Evolutionary conservation across 2,797 vertebrate genomes (phyloP), one percentile per base, ranked within the genome.

Genomic region (Clarias platycephalus): DNA sequence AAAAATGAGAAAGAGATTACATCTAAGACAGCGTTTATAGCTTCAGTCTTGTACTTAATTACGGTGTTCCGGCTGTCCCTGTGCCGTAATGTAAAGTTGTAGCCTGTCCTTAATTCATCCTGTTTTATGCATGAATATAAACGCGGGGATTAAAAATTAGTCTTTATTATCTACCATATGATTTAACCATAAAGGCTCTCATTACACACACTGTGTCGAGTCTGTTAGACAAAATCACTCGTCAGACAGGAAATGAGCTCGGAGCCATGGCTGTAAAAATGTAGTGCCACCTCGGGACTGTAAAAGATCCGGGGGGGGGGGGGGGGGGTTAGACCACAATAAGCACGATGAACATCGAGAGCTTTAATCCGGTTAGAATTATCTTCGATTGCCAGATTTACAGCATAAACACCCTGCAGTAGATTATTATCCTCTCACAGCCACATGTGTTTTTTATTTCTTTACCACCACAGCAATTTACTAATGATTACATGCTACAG

Each of bases 241-340:
- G 2, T 60, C 85, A 88, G 78, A 82, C 28, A 83, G 85, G 84
- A 91, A 72, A 76, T 37, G 84, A 88, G 86, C 84, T 81, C 82
- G 80, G 63, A 22, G n/a, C 16, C 78, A 57, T 72, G 83, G 84
- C 85, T 89, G 81, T 71, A 85, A 90, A 92, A 86, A 88, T 87
- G 90, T 90, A 88, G 90, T 91, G 94, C 93, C 94, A 94, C 93
- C 94, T 94, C 91, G 91, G 78, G 93, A 91, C 83, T 87, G 86
- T 58, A 86, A 86, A 88, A 76, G 5, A 75, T 4, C 60, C 49
- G 3, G 49, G 10, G 3, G 49, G 49, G 12, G 2, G 0, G 44
- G 9, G 44, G 49, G 12, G 12, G 49, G 49, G 49, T 0, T 44
- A 57, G n/a, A n/a, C n/a, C n/a, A 31, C 20, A 63, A 80, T 18